These are phyloP conservation scores for Dermochelys coriacea DNA, from an alignment of 2,797 vertebrate species.

Conservation along the genomic window DNA sequence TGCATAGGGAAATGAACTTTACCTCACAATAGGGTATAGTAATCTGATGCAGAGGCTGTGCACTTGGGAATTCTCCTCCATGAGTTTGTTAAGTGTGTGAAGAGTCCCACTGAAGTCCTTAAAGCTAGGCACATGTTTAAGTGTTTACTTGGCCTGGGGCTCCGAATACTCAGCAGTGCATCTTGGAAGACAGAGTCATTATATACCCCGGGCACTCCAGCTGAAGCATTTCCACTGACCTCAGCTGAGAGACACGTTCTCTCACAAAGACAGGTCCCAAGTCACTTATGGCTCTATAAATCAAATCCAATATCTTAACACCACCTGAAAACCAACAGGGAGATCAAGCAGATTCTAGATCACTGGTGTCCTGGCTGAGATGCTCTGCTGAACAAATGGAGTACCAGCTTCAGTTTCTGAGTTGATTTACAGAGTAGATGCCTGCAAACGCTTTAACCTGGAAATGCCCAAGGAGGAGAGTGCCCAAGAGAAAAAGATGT, in stretches of 20 bases:
- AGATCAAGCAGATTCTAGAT: too few species aligned
- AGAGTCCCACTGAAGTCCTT: not conserved
- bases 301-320: not conserved
- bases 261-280: not conserved
- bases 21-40: rapidly evolving
- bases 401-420: too few species aligned
- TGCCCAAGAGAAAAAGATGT: too few species aligned
- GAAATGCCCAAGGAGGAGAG: too few species aligned
- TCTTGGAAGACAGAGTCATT: not conserved
- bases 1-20: rapidly evolving
- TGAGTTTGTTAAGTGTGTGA: not conserved
- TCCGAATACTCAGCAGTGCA: not conserved
- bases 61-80: not conserved
- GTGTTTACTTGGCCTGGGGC: not conserved
- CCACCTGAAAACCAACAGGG: too few species aligned
- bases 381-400: too few species aligned
- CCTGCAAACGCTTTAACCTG: too few species aligned
- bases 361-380: too few species aligned
- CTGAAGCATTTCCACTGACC: not conserved
- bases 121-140: not conserved
- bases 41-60: not conserved
- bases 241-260: not conserved
- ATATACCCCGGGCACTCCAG: not conserved
- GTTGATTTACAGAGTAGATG: too few species aligned
- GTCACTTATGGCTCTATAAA: not conserved